Conservation (phyloP, 2,888 invertebrate genomes). For the Deilephila elpenor region DNA sequence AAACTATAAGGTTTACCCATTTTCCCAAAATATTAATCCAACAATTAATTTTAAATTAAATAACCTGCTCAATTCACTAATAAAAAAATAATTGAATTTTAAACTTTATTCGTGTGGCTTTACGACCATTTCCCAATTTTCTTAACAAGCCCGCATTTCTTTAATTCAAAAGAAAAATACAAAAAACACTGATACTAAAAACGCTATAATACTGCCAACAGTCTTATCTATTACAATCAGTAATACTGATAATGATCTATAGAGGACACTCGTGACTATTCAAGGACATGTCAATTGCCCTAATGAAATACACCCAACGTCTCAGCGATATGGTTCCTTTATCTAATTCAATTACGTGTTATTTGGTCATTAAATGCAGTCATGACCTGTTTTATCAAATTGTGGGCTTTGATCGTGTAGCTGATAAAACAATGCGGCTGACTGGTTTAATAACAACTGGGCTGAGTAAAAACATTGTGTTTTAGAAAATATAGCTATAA, state of each 20-base stretch:
- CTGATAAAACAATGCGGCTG: conserved; percentile 12
- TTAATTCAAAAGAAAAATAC: no score
- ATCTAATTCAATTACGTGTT: conserved; percentile 78
- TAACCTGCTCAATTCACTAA: no score
- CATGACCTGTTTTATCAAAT: conserved; percentile 30
- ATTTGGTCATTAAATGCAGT: conserved; percentile 64
- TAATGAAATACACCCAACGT: conserved; percentile 45
- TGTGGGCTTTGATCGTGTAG: conserved; percentile 21
- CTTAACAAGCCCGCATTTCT: no score
- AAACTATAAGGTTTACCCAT: no score
- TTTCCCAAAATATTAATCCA: no score
- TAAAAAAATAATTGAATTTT: no score
- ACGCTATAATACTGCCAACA: no score
- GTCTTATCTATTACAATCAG: not conserved
- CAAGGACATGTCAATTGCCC: conserved; percentile 67
- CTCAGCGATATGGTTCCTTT: conserved; percentile 67
- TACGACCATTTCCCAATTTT: no score
- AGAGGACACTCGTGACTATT: conserved; percentile 52
- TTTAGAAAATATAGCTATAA: not conserved
- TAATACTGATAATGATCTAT: not conserved
- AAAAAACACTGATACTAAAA: no score
- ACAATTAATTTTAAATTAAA: no score
- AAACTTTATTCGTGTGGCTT: no score
- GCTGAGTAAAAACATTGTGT: not conserved
- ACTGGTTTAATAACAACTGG: not conserved